phyloP scores from a whole-genome alignment of 2,888 invertebrate genomes.

The Amaurobius ferox region DNA sequence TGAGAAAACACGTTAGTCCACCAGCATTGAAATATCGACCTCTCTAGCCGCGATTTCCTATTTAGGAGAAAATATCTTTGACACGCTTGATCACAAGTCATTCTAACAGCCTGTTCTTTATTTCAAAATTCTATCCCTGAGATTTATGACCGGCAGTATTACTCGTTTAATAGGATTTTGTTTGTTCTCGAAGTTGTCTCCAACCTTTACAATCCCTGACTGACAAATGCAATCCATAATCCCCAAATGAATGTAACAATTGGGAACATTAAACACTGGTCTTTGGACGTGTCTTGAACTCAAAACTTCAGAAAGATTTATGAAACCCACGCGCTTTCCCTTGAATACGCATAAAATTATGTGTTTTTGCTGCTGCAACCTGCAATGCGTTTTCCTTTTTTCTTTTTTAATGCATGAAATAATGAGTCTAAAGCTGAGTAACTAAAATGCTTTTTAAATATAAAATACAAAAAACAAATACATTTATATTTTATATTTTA shows the following conservation, averaged over 20 bases:
- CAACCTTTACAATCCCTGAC: conserved; percentile 3
- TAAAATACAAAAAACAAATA: too few species aligned
- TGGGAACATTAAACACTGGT: conserved; percentile 11
- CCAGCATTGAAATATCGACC: too few species aligned
- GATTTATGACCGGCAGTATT: neutral
- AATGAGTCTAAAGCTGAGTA: too few species aligned
- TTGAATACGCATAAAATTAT: neutral
- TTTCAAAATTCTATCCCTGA: neutral
- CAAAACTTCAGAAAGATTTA: conserved; percentile 35
- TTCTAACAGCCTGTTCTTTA: neutral
- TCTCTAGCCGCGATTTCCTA: neutral
- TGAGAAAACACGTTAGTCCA: too few species aligned
- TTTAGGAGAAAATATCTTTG: neutral
- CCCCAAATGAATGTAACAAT: conserved; percentile 23
- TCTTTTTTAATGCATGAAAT: too few species aligned
- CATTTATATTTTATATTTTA: too few species aligned
- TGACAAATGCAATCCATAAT: conserved; percentile 34
- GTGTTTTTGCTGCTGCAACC: conserved; percentile 4
- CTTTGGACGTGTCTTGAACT: conserved; percentile 41
- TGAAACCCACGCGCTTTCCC: conserved; percentile 30
- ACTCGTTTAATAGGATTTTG: neutral
- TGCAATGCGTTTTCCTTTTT: neutral
- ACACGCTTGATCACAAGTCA: too few species aligned
- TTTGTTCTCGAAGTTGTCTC: neutral
- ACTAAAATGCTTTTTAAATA: too few species aligned